Percentiles rank a stretch among this genome's conserved stretches.
phyloP scores from a whole-genome alignment of 2,888 invertebrate species.

The Eupelmus urozonus region DNA sequence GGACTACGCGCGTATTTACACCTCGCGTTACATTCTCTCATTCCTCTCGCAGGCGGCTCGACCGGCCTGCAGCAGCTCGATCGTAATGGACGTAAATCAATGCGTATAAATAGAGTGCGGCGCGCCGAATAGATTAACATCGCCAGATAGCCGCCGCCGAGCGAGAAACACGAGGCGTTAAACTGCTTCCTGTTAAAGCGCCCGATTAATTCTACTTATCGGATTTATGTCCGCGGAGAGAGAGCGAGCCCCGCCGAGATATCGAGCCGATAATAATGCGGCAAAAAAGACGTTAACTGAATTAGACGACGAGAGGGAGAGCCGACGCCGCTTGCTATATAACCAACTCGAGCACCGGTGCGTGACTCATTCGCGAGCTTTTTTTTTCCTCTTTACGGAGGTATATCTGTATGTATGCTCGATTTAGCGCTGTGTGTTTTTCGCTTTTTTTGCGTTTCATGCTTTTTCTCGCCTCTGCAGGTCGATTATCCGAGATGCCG shows the following conservation, averaged over 20 bases:
- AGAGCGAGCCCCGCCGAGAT: constrained; percentile 2
- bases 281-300: constrained; percentile 45
- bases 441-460: neutral
- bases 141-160: constrained; percentile 26
- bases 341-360: constrained; percentile 25
- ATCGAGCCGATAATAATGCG: constrained; percentile 37
- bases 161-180: constrained; percentile 54
- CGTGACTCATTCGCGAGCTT: constrained; percentile 11
- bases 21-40: constrained; percentile 52
- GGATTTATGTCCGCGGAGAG: constrained; percentile 47
- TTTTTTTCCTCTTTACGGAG: neutral
- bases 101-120: constrained; percentile 56
- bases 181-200: constrained; percentile 59
- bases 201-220: constrained; percentile 59
- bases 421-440: neutral
- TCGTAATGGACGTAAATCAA: constrained; percentile 56
- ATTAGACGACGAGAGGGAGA: constrained; percentile 26
- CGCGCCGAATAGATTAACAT: constrained; percentile 56
- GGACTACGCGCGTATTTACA: constrained; percentile 53
- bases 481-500: neutral
- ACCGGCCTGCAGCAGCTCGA: neutral
- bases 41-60: constrained; percentile 1
- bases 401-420: neutral
- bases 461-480: neutral
- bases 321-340: no score